Conservation (phyloP, 2,113 vertebrate genomes). For the Excalfactoria chinensis region DNA sequence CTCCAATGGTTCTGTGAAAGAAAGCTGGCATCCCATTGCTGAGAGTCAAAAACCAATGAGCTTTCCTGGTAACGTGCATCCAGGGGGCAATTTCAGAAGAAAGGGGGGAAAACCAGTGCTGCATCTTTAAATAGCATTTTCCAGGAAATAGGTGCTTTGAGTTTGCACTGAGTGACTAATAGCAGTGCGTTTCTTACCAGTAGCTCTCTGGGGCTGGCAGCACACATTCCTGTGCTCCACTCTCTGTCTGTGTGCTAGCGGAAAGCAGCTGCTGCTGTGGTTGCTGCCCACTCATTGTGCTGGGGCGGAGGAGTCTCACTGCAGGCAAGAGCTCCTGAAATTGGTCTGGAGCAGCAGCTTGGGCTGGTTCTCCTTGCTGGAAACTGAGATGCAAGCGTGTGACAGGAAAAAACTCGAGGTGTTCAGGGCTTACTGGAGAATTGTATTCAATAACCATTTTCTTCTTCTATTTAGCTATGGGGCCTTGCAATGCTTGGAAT, state of each 20-base stretch:
- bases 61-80: background rate
- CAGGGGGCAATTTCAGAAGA: background rate
- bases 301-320: background rate
- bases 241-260: background rate
- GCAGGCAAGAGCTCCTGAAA: fast-evolving
- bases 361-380: background rate
- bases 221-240: background rate
- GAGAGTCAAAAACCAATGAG: background rate
- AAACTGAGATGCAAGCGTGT: background rate
- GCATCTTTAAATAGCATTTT: background rate
- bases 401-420: background rate
- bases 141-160: background rate
- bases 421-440: background rate
- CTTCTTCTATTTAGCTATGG: constrained; percentile 1
- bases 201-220: background rate
- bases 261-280: background rate
- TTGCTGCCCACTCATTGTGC: background rate
- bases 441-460: background rate
- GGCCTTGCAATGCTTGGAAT: background rate
- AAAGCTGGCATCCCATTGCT: fast-evolving
- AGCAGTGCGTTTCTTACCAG: background rate
- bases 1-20: background rate
- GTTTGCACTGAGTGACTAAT: constrained; percentile 7
- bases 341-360: fast-evolving
- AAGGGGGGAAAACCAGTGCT: background rate